Conservation (phyloP, 2,888 invertebrate genomes). For the Epinotia brunnichana region DNA sequence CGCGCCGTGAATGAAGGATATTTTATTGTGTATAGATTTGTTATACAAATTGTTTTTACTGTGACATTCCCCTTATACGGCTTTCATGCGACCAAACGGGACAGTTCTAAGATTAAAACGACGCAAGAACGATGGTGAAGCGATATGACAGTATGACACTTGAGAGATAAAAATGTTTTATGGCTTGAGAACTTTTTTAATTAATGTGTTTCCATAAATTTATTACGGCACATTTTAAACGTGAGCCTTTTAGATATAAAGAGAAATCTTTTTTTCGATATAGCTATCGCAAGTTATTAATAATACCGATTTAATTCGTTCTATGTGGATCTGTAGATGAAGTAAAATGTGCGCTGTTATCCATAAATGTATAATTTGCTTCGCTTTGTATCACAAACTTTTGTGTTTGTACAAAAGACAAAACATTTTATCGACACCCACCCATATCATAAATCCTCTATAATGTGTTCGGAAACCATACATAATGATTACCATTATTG, state of each 20-base stretch:
- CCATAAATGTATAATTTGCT: no score
- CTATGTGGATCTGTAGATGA: no score
- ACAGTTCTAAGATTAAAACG: constrained; percentile 22
- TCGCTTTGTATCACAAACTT: no score
- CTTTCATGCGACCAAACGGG: constrained; percentile 10
- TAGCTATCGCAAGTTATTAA: not conserved
- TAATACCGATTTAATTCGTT: no score
- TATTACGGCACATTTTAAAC: not conserved
- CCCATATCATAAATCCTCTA: no score
- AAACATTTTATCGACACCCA: no score
- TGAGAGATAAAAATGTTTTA: constrained; percentile 10
- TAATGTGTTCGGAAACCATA: no score
- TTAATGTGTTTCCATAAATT: constrained; percentile 14
- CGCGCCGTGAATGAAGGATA: no score
- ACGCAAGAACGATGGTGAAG: constrained; percentile 22
- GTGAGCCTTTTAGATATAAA: constrained; percentile 6
- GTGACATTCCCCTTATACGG: constrained; percentile 9
- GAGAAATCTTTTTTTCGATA: not conserved
- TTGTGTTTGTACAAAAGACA: no score
- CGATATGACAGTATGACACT: constrained; percentile 3
- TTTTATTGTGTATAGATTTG: no score
- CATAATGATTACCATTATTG: no score
- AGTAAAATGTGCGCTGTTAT: no score
- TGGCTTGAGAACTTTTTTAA: constrained; percentile 29
- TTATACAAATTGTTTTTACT: constrained; percentile 11